phyloP scores from a whole-genome alignment of 2,113 vertebrate species.

The Vulpes lagopus region DNA sequence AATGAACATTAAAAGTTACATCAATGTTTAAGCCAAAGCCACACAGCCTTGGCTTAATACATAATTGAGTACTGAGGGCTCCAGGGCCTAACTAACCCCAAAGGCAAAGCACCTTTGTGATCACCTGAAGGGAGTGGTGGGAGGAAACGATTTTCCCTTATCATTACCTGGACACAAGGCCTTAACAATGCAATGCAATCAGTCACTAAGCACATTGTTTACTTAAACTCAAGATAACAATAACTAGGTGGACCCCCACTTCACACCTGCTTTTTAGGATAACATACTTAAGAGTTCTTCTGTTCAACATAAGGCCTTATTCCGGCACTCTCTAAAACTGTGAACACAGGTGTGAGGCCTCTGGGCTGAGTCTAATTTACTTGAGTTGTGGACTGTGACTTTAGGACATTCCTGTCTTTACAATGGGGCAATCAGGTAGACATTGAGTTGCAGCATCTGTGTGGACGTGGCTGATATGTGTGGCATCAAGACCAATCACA shows the following conservation, averaged over 20 bases:
- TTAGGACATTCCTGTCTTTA: neutral
- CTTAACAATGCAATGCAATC: neutral
- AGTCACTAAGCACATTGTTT: neutral
- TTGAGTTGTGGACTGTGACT: neutral
- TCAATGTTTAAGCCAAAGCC: neutral
- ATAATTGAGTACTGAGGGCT: neutral
- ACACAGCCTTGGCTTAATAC: neutral
- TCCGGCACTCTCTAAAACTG: neutral
- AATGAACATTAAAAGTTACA: constrained; percentile 37
- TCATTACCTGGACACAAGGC: neutral
- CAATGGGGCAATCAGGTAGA: neutral
- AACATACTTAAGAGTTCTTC: neutral
- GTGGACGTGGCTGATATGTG: neutral
- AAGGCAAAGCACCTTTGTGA: neutral
- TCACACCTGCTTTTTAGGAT: neutral
- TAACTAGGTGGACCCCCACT: neutral
- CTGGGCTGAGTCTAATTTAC: neutral
- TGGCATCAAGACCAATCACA: neutral
- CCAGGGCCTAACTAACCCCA: neutral
- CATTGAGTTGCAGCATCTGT: neutral
- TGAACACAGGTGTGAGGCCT: neutral
- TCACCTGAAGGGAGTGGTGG: neutral
- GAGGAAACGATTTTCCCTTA: neutral
- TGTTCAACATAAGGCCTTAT: neutral
- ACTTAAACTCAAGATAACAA: neutral